Percentiles rank a stretch among this genome's conserved stretches.
Evolutionary conservation across 2,113 vertebrate genomes (phyloP).

Genomic region (Steatornis caripensis): DNA sequence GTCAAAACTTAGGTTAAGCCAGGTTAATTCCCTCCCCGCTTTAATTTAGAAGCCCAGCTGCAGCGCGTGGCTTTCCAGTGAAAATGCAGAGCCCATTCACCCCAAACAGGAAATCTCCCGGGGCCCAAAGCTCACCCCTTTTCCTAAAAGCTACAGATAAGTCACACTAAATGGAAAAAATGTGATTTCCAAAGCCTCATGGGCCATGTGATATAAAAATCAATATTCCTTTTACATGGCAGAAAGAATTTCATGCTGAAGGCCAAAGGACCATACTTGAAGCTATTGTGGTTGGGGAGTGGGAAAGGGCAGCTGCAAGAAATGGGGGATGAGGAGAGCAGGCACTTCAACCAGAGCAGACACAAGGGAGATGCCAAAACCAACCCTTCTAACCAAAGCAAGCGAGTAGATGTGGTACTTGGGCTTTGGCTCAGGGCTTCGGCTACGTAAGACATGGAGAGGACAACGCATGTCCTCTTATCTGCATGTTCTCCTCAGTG

Average conservation of each 20-base stretch:
- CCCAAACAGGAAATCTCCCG: neutral
- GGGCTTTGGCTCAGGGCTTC: neutral
- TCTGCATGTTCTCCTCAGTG: rapidly evolving
- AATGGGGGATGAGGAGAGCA: neutral
- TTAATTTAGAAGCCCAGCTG: constrained; percentile 45
- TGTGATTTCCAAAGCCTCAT: neutral
- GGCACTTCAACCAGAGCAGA: neutral
- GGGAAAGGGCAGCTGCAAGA: neutral
- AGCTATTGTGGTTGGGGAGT: neutral
- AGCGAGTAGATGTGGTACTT: neutral
- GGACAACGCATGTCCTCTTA: neutral
- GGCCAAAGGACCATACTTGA: neutral
- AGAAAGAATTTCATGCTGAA: neutral
- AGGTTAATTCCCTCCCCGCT: constrained; percentile 17
- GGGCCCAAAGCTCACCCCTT: neutral
- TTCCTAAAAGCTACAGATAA: constrained; percentile 18
- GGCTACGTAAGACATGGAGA: neutral
- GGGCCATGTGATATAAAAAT: neutral
- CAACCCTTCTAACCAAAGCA: neutral
- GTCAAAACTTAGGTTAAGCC: constrained; percentile 26
- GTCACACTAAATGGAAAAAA: neutral
- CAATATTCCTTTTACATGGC: neutral
- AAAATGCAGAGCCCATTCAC: neutral
- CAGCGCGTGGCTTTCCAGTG: neutral
- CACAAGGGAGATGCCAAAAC: neutral